Base-by-base conservation (phyloP, 1,140 invertebrate species). In the Meloidogyne hapla region DNA sequence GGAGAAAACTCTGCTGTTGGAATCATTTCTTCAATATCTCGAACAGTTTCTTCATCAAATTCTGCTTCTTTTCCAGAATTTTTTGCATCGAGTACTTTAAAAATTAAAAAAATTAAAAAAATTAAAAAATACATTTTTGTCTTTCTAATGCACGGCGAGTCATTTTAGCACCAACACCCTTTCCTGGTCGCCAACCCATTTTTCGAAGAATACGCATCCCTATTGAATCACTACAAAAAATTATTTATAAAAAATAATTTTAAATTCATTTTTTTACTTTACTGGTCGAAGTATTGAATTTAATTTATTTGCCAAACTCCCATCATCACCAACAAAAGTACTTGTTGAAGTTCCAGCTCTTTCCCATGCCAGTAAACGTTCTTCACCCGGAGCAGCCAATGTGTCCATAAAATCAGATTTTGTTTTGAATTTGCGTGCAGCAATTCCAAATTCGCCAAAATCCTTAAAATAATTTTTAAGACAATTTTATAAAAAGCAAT, bases 361-460 rank as follows among this genome's bases (percentile, higher is more conserved):
- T 63, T 86, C 85, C 85, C 85, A 86, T 15, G 86, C 85, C 38
- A 84, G 65, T 38, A 48, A 62, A 18, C 64, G 23, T 6, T 74
- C 26, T 69, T 78, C 56, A 63, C 69, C 72, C 28, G 74, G 74
- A n/a, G 56, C 48, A 42, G 74, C 71, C 26, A 77, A 23, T 42
- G 66, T 63, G 84, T 74, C 85, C 71, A 85, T 89, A 88, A 93
- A 95, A 79, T 93, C 92, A 26, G 90, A 90, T 1, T 91, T 92
- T 12, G 94, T 92, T 80, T 92, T 90, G 64, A 95, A 90, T 9
- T 91, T 91, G 80, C 92, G 92, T 1, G 94, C 94, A 8, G 96
- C 95, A 80, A 99, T 96, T 72, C 96, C 96, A 90, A 94, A 94
- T 86, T 95, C 93, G 26, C 93, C 91, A 33, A 94, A 90, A 88